phyloP scores from a whole-genome alignment of 2,888 invertebrate genomes.

The Amorpha juglandis region DNA sequence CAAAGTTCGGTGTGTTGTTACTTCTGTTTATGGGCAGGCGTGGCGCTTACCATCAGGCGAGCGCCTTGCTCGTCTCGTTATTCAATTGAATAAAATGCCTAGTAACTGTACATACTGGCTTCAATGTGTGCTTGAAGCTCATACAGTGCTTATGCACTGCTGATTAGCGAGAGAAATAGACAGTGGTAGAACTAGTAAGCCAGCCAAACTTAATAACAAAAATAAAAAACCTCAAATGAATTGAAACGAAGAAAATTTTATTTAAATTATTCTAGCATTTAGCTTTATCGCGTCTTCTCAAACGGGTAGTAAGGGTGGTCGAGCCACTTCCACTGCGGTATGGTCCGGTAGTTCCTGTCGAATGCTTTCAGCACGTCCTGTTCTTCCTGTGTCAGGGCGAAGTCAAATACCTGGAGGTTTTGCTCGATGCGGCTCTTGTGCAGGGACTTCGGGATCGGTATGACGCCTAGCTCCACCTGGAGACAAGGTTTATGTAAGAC shows the following conservation, averaged over 20 bases:
- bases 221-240: neutral
- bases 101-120: too few relatives aligned
- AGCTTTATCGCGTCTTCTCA: slow-evolving; percentile 41
- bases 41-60: too few relatives aligned
- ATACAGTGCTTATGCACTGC: too few relatives aligned
- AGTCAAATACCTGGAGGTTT: slow-evolving; percentile 65
- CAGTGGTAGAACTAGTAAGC: too few relatives aligned
- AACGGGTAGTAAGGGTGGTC: slow-evolving; percentile 59
- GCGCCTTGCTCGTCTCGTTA: too few relatives aligned
- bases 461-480: slow-evolving; percentile 62
- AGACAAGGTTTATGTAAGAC: neutral
- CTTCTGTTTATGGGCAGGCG: too few relatives aligned
- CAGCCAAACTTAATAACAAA: too few relatives aligned
- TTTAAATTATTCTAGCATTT: neutral
- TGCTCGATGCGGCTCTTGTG: slow-evolving; percentile 58
- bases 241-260: too few relatives aligned
- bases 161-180: too few relatives aligned
- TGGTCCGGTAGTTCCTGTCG: slow-evolving; percentile 51
- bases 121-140: too few relatives aligned
- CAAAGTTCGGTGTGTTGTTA: too few relatives aligned
- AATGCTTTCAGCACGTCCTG: slow-evolving; percentile 43
- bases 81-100: too few relatives aligned
- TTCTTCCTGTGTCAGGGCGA: slow-evolving; percentile 52
- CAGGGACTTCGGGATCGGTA: slow-evolving; percentile 67
- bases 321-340: slow-evolving; percentile 46